Conservation (phyloP, 2,888 invertebrate genomes). For the Syrista parreyssii region DNA sequence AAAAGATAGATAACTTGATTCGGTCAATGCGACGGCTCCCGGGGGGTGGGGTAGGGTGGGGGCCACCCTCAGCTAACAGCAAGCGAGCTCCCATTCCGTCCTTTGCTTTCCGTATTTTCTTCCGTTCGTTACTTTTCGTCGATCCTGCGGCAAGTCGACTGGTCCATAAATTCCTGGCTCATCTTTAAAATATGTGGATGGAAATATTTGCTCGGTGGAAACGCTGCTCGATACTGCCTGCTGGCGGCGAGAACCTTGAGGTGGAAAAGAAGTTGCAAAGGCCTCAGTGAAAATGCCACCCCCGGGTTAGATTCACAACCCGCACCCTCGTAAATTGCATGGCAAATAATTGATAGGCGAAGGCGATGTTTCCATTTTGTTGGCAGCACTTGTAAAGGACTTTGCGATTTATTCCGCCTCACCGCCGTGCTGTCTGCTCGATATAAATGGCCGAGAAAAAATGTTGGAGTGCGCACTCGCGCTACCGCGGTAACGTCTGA, state of each 20-base stretch:
- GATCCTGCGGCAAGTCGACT: no score
- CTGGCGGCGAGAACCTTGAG: conserved; percentile 30
- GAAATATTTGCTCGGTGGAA: conserved; percentile 54
- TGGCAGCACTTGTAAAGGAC: conserved; percentile 61
- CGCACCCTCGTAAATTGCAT: conserved; percentile 54
- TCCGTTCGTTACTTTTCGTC: no score
- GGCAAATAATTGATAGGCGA: conserved; percentile 64
- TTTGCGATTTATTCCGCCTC: conserved; percentile 63
- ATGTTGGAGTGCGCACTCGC: not conserved
- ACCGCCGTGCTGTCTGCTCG: conserved; percentile 58
- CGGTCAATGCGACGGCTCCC: no score
- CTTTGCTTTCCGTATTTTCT: no score
- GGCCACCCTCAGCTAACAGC: not conserved
- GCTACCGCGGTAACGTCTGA: not conserved
- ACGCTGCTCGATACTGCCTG: conserved; percentile 45
- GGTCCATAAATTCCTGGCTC: conserved; percentile 57
- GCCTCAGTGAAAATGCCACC: conserved; percentile 59
- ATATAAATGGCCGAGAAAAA: conserved; percentile 50
- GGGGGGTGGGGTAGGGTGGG: not conserved
- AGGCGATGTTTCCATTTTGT: conserved; percentile 63
- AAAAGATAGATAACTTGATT: no score
- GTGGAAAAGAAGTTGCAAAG: conserved; percentile 31
- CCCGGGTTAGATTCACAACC: conserved; percentile 45
- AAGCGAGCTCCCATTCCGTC: not conserved
- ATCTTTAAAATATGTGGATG: conserved; percentile 63